A percentile compares a stretch with the other conserved stretches of the same genome.
These are phyloP conservation scores for Cynaeus angustus DNA, from an alignment of 2,888 invertebrate species.

Conservation along the genomic window DNA sequence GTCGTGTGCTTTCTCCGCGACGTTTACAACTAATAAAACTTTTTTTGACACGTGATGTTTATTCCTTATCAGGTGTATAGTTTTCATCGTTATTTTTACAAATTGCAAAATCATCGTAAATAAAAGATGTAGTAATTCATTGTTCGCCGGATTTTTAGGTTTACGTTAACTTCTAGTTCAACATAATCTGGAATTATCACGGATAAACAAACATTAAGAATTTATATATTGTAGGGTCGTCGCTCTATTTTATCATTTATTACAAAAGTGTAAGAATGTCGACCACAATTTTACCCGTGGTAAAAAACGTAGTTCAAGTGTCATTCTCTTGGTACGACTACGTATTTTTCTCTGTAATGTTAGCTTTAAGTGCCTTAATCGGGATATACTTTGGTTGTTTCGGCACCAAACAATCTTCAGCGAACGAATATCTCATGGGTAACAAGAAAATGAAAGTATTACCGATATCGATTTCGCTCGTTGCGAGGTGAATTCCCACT, in stretches of 20 bases:
- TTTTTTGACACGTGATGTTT: not conserved
- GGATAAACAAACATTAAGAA: too few species aligned
- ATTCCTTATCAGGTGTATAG: too few species aligned
- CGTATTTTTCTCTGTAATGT: slow-evolving; percentile 72
- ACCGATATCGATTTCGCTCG: slow-evolving; percentile 83
- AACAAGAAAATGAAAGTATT: slow-evolving; percentile 83
- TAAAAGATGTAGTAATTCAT: too few species aligned
- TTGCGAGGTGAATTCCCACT: slow-evolving; percentile 77
- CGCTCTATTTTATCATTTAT: too few species aligned
- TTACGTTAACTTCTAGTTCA: too few species aligned
- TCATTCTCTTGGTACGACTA: slow-evolving; percentile 75
- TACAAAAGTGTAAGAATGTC: not conserved
- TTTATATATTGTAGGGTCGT: too few species aligned
- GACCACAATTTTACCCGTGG: slow-evolving; percentile 12
- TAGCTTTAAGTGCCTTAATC: slow-evolving; percentile 74
- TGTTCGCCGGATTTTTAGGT: too few species aligned
- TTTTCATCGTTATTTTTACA: too few species aligned
- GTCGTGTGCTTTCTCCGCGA: slow-evolving; percentile 6
- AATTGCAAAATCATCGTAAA: too few species aligned
- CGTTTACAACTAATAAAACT: slow-evolving; percentile 29
- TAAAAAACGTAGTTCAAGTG: slow-evolving; percentile 21
- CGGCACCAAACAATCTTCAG: slow-evolving; percentile 76
- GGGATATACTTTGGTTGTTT: slow-evolving; percentile 78
- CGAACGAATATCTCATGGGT: slow-evolving; percentile 82
- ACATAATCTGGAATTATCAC: too few species aligned